Conservation (phyloP, 2,888 invertebrate genomes). For the Phalera bucephala region DNA sequence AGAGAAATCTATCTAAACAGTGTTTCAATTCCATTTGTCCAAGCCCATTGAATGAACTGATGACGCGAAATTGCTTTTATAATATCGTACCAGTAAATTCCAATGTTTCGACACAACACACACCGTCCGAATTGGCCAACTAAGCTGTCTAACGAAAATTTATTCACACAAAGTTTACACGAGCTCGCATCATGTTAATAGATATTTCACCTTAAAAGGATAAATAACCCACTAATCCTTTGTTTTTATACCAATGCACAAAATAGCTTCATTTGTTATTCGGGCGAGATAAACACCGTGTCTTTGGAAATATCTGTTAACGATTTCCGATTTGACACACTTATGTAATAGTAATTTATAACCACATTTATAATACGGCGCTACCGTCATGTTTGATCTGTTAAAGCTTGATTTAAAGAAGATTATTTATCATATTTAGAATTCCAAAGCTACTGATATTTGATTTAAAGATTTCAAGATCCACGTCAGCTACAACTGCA, state of each 20-base stretch:
- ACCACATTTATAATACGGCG: too few species aligned
- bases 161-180: slow-evolving; percentile 37
- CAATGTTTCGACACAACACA: slow-evolving; percentile 23
- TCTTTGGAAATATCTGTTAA: too few species aligned
- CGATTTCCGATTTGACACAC: too few species aligned
- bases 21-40: slow-evolving; percentile 23
- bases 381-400: too few species aligned
- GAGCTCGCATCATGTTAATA: slow-evolving; percentile 27
- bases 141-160: slow-evolving; percentile 35
- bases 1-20: not conserved
- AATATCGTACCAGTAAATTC: slow-evolving; percentile 30
- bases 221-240: slow-evolving; percentile 18
- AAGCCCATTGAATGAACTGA: slow-evolving; percentile 28
- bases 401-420: too few species aligned
- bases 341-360: too few species aligned
- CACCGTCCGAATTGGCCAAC: slow-evolving; percentile 27
- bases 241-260: slow-evolving; percentile 25
- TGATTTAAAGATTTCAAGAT: too few species aligned
- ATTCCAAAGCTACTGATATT: too few species aligned
- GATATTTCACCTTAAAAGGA: slow-evolving; percentile 20
- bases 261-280: slow-evolving; percentile 32
- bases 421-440: too few species aligned
- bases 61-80: slow-evolving; percentile 33
- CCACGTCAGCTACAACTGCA: too few species aligned
- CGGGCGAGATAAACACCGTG: slow-evolving; percentile 11